Base-by-base conservation (phyloP, 2,888 invertebrate species). In the Nomada fucata region DNA sequence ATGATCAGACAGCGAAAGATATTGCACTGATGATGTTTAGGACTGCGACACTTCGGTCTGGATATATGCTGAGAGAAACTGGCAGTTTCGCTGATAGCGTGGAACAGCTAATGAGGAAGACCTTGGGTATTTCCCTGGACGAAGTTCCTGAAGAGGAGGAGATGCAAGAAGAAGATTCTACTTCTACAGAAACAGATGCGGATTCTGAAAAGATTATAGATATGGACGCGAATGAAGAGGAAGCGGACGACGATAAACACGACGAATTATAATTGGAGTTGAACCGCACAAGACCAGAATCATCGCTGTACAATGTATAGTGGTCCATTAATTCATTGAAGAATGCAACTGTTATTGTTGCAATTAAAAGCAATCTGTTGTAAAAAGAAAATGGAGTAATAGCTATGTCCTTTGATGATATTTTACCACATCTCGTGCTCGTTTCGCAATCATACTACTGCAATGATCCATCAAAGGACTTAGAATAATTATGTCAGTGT, bases 1-100 rank as follows among this genome's bases (percentile, higher is more conserved):
- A 96, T 53, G 98, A 98, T 94, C 94, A 95, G 18, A 95, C 95
- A 1, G 97, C 98, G 15, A 96, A 96, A 92, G 96, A 97, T 76
- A 97, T 98, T 94, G 98, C 99, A 11, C 89, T 96, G 78, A 97
- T 99, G 95, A 96, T 99, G 95, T 98, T 97, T 95, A 96, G 97
- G 92, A 98, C 98, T 15, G 98, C 99, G 13, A 98, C 98, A 2
- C 94, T 99, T 70, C 95, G 98, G 59, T 99, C 99, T 5, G 99
- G 99, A n/a, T 99, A 96, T 94, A 96, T 97, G 96, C 95, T 99
- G 77, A 95, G 95, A 86, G 98, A 98, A 92, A 97, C 98, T 0
- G 95, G 97, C 4, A 96, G 96, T 85, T 99, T 99, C 94, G 98
- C 99, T 0, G 96, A 97, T 68, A 96, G 97, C 84, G 97, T 99